Conservation (phyloP, 2,888 invertebrate genomes). For the Eurytoma adleriae region DNA sequence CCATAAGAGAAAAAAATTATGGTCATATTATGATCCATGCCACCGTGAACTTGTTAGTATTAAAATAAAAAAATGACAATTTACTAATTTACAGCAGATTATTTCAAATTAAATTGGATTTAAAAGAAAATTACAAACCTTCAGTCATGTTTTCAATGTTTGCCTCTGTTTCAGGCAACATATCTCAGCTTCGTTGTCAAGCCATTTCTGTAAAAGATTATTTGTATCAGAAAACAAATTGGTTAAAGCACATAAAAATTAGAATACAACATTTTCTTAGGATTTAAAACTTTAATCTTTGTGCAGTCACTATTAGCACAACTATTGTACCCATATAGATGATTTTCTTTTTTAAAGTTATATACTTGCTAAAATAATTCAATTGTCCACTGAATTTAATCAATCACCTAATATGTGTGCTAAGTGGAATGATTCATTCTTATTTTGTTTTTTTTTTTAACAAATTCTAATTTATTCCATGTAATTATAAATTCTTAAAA, state of each 20-base stretch:
- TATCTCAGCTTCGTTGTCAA: conserved; percentile 63
- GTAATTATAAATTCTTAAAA: not conserved
- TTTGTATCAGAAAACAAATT: no score
- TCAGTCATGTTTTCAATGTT: conserved; percentile 70
- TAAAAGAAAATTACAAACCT: conserved; percentile 65
- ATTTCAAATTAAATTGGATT: conserved; percentile 23
- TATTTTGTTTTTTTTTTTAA: not conserved
- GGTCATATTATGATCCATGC: no score
- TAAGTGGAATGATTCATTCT: conserved; percentile 17
- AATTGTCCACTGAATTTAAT: not conserved
- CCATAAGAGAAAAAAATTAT: no score
- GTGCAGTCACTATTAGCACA: no score
- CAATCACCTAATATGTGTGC: not conserved
- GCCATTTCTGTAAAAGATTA: conserved; percentile 62
- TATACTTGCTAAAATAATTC: no score
- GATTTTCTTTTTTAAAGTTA: no score
- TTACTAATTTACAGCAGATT: not conserved
- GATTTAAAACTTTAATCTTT: no score
- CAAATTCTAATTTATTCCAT: not conserved
- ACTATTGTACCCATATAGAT: no score
- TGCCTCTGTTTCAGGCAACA: conserved; percentile 70
- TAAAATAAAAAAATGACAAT: no score
- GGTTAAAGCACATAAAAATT: no score
- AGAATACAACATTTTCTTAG: no score
- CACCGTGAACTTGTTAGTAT: no score